phyloP scores from a whole-genome alignment of 1,140 invertebrate species.

The Drosophila ironensis region DNA sequence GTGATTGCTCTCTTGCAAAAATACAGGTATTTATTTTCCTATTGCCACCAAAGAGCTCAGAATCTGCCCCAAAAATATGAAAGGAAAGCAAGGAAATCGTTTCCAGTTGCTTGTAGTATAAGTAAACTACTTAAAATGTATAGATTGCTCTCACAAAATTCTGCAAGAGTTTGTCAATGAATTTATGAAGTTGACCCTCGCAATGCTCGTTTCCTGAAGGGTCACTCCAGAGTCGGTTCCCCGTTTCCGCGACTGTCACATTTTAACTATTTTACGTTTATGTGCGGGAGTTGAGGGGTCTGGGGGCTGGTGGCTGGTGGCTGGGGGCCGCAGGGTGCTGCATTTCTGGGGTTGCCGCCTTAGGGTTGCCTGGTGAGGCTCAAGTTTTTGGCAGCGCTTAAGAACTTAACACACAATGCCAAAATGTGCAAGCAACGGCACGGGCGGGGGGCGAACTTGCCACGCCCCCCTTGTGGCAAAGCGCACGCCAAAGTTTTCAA shows the following conservation, averaged over 20 bases:
- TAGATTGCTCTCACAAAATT: too few species aligned
- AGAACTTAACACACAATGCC: slow-evolving; percentile 75
- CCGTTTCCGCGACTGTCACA: slow-evolving; percentile 9
- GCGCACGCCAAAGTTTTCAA: slow-evolving; percentile 49
- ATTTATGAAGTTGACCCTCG: too few species aligned
- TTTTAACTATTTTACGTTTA: slow-evolving; percentile 38
- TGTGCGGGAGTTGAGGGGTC: background rate
- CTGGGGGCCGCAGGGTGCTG: background rate
- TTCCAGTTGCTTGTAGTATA: too few species aligned
- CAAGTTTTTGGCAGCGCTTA: slow-evolving; percentile 76
- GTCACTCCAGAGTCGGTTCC: slow-evolving; percentile 16
- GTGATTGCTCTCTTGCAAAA: too few species aligned
- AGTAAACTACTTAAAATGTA: too few species aligned
- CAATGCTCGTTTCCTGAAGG: too few species aligned
- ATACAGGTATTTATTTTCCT: too few species aligned
- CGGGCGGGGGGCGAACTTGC: background rate
- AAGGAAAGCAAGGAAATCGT: too few species aligned
- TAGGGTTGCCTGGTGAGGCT: slow-evolving; percentile 44
- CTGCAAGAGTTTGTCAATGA: too few species aligned
- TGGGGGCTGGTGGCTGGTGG: too few species aligned
- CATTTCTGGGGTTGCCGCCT: slow-evolving; percentile 36
- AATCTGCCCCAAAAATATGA: too few species aligned
- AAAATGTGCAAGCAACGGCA: slow-evolving; percentile 40
- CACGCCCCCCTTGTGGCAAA: slow-evolving; percentile 12
- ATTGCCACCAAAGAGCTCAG: too few species aligned